phyloP scores from a whole-genome alignment of 1,140 invertebrate species.

The Vanessa atalanta region DNA sequence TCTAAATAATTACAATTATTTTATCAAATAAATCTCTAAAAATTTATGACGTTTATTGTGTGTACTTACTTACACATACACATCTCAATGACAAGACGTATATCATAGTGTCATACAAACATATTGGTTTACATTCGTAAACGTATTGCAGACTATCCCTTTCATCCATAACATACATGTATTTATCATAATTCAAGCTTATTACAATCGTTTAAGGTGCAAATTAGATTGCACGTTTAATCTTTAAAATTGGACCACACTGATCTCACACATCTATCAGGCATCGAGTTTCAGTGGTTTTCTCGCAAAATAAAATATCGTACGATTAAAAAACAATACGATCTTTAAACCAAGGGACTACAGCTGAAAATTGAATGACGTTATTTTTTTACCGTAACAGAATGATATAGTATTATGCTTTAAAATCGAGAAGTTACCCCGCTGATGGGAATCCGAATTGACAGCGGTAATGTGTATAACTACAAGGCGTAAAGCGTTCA shows the following conservation, averaged over 20 bases:
- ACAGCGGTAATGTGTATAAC: constrained; percentile 46
- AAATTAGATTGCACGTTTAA: background rate
- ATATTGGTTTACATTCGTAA: background rate
- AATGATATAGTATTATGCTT: constrained; percentile 52
- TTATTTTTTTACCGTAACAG: constrained; percentile 18
- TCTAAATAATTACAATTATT: too few species aligned
- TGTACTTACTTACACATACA: background rate
- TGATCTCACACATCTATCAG: constrained; percentile 39
- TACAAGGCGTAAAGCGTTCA: background rate
- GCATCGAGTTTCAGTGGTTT: constrained; percentile 69
- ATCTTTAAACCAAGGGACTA: constrained; percentile 23
- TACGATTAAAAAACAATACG: constrained; percentile 11
- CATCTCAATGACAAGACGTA: background rate
- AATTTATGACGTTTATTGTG: too few species aligned
- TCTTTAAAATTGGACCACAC: constrained; percentile 31
- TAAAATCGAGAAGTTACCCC: constrained; percentile 54
- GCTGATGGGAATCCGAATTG: constrained; percentile 59
- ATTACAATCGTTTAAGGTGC: background rate
- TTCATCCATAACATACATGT: background rate
- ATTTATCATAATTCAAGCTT: background rate
- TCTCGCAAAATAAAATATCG: constrained; percentile 44
- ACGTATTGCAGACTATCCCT: background rate
- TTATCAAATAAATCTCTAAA: too few species aligned
- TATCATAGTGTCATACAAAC: background rate
- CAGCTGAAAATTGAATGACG: constrained; percentile 35